Conservation (phyloP, 2,113 vertebrate genomes). For the Panurus biarmicus region DNA sequence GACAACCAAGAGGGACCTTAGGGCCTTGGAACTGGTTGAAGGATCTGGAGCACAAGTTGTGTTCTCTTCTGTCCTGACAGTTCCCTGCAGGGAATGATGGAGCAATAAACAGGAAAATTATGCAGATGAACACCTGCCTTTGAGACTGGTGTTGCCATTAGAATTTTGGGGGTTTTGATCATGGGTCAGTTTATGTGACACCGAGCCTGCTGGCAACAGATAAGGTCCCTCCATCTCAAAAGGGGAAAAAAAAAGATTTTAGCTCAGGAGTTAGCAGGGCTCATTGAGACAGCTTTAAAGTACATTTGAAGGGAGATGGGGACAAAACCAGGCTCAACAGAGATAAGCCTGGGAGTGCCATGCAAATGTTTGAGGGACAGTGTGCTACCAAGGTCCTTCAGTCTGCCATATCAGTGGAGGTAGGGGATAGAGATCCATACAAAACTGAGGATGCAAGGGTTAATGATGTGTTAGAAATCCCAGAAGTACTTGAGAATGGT, state of each 20-base stretch:
- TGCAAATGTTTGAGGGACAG: neutral
- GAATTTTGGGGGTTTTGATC: neutral
- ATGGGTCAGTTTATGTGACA: neutral
- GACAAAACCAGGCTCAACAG: neutral
- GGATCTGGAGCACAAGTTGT: neutral
- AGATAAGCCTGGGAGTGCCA: neutral
- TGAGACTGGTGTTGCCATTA: neutral
- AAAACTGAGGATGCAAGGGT: neutral
- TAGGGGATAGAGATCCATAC: neutral
- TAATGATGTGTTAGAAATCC: neutral
- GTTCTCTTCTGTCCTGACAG: neutral
- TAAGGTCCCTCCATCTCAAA: neutral
- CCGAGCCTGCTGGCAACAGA: neutral
- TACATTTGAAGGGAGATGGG: neutral
- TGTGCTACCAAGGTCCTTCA: neutral
- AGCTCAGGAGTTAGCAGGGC: neutral
- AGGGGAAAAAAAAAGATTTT: neutral
- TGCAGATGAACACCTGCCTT: neutral
- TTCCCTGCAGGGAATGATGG: neutral
- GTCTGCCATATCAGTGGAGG: neutral
- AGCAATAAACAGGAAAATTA: neutral
- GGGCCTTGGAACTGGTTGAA: neutral
- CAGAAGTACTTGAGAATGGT: neutral
- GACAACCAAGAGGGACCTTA: neutral
- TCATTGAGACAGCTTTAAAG: neutral